Percentiles rank a stretch among this genome's conserved stretches.
Conservation (phyloP, 2,797 vertebrate species). For the Lateolabrax maculatus region DNA sequence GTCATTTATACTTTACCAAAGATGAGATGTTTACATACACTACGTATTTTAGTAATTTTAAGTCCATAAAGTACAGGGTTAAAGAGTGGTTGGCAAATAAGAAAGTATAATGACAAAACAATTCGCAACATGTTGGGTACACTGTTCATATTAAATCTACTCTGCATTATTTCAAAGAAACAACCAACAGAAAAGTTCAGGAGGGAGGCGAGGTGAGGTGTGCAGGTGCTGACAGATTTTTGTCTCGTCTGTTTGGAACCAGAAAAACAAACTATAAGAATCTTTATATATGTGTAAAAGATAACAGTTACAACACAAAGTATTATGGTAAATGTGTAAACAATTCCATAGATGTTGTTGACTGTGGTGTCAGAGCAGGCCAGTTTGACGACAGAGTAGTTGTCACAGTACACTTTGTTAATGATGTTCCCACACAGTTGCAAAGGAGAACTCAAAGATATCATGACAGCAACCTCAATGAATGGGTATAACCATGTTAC, state of each 20-base stretch:
- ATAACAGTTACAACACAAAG: slow-evolving; percentile 13
- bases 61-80: too few species aligned
- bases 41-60: too few species aligned
- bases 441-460: not conserved
- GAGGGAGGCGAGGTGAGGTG: slow-evolving; percentile 39
- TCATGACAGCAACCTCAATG: too few species aligned
- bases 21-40: too few species aligned
- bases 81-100: too few species aligned
- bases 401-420: slow-evolving; percentile 50
- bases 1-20: too few species aligned
- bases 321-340: not conserved
- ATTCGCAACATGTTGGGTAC: not conserved
- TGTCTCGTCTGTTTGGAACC: slow-evolving; percentile 35
- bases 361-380: slow-evolving; percentile 41
- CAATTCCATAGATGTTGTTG: slow-evolving; percentile 39
- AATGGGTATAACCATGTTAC: slow-evolving; percentile 26
- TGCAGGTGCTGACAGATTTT: slow-evolving; percentile 55
- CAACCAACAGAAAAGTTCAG: slow-evolving; percentile 11
- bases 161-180: slow-evolving; percentile 13
- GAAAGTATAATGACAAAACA: too few species aligned
- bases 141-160: slow-evolving; percentile 18
- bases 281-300: slow-evolving; percentile 53
- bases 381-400: slow-evolving; percentile 49
- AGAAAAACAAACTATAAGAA: slow-evolving; percentile 49
- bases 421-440: slow-evolving; percentile 53